Conservation (phyloP, 2,888 invertebrate genomes). For the Perizoma flavofasciatum region DNA sequence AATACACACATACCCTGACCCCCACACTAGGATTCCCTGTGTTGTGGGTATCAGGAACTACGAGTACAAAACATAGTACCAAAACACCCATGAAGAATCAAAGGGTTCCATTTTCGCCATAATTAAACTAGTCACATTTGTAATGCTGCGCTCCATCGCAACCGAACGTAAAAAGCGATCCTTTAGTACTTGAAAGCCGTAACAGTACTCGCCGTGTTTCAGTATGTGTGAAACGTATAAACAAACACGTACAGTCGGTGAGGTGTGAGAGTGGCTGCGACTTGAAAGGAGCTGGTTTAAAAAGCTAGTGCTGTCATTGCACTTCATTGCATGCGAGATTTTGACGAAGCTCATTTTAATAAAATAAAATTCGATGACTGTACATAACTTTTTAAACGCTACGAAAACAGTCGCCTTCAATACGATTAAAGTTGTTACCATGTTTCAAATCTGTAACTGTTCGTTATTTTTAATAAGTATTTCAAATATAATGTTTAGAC, state of each 20-base stretch:
- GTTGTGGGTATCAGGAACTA: too few species aligned
- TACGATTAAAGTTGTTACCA: too few species aligned
- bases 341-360: not conserved
- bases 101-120: too few species aligned
- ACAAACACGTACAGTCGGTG: conserved; percentile 60
- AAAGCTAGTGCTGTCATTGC: conserved; percentile 43
- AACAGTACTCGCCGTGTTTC: conserved; percentile 56
- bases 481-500: too few species aligned
- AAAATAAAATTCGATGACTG: not conserved
- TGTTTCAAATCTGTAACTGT: too few species aligned
- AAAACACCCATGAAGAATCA: too few species aligned
- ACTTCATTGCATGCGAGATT: not conserved
- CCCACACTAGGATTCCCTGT: too few species aligned
- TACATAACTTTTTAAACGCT: not conserved
- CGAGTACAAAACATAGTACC: too few species aligned
- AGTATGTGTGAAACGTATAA: conserved; percentile 71
- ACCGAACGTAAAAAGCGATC: conserved; percentile 61
- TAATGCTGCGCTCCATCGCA: conserved; percentile 26
- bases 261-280: conserved; percentile 55
- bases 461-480: too few species aligned
- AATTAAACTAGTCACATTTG: too few species aligned
- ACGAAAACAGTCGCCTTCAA: too few species aligned
- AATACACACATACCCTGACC: too few species aligned
- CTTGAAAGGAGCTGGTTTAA: conserved; percentile 61
- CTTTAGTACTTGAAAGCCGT: conserved; percentile 61